Evolutionary conservation across 1,140 invertebrate genomes (phyloP), one percentile per base, ranked within the genome.

Genomic region (Diachasmimorpha longicaudata): DNA sequence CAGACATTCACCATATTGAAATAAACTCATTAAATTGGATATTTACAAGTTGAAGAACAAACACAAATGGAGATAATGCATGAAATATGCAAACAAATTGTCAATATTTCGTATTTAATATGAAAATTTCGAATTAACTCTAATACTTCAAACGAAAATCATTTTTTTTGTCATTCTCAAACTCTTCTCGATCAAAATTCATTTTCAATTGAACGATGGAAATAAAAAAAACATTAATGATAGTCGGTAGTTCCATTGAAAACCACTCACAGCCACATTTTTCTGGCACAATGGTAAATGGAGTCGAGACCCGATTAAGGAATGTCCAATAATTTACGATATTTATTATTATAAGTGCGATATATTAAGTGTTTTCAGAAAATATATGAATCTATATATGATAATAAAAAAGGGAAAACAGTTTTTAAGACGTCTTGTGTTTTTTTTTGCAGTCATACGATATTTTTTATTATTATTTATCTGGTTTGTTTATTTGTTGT

Each of bases 321-420:
- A 52, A 83, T 84, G 84, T 85, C 84, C 82, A 85, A 81, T 83
- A 82, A 83, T 81, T 85, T 84, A 85, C 78, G 77, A 84, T 83
- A 85, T 85, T 69, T 82, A 83, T 81, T 85, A 85, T 80, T 75
- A 80, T 85, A 85, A 84, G 82, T 83, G 84, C 79, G 82, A 83
- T 85, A 85, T 85, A 85, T 85, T 85, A 85, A 85, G 79, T 85
- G 84, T 85, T 85, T 85, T 85, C 81, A 84, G 77, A 84, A 85
- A 84, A 85, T 83, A 85, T 84, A 85, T 85, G 83, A 39, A 84
- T 84, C 82, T 85, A 84, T 85, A 85, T 85, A 85, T 85, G 84
- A 85, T 85, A 85, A 85, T 85, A 85, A 85, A 85, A 85, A 81
- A 70, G 79, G 73, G 78, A 81, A 82, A 82, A 81, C 79, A 68